Evolutionary conservation across 2,797 vertebrate species (phyloP).

Genomic region (Enteromius radiatus): DNA sequence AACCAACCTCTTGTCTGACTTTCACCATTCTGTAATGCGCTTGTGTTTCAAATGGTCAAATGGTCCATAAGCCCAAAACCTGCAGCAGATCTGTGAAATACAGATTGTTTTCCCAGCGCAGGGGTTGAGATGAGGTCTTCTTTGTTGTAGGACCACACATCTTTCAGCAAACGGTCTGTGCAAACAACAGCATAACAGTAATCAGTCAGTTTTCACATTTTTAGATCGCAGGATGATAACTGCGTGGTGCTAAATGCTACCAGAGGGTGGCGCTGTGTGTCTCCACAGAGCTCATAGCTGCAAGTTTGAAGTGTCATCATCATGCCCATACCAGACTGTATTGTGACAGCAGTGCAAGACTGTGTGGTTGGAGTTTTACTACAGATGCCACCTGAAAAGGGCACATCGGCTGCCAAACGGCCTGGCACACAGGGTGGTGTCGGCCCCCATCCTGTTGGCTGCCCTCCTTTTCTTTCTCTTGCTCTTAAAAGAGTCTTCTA

Average conservation of each 20-base stretch:
- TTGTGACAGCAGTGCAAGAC: conserved; percentile 22
- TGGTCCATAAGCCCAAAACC: conserved; percentile 29
- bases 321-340: conserved; percentile 4
- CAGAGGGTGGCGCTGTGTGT: conserved; percentile 43
- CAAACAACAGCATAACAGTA: conserved; percentile 40
- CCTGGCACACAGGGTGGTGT: conserved; percentile 44
- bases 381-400: conserved; percentile 61
- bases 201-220: conserved; percentile 3
- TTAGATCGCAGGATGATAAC: neutral
- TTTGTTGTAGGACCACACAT: conserved; percentile 17
- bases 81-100: conserved; percentile 37
- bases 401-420: conserved; percentile 49
- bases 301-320: neutral
- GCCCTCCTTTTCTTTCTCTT: conserved; percentile 39
- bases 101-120: conserved; percentile 33
- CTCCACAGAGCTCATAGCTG: conserved; percentile 12
- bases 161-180: conserved; percentile 31
- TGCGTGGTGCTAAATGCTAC: neutral
- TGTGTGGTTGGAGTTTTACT: conserved; percentile 43
- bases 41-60: conserved; percentile 44
- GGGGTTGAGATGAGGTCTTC: conserved; percentile 38
- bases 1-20: conserved; percentile 20
- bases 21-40: conserved; percentile 33
- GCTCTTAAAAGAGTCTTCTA: conserved; percentile 29
- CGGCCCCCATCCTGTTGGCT: conserved; percentile 48